Evolutionary conservation across 1,140 invertebrate species (phyloP).

Genomic region (Conus ventricosus): DNA sequence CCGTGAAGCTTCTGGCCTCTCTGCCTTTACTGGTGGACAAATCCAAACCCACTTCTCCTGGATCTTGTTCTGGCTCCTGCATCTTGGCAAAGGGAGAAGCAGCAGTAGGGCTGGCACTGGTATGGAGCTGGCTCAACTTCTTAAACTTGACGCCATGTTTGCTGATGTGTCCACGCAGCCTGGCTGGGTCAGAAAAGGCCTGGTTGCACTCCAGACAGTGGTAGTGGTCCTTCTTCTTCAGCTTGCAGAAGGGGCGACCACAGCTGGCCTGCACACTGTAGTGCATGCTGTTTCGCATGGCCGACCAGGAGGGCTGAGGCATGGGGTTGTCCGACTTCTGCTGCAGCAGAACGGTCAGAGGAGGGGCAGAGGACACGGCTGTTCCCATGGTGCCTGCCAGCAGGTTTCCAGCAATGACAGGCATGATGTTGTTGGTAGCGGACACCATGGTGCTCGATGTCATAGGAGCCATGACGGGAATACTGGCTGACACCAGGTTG

Average conservation of each 20-base stretch:
- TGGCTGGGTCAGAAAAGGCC: constrained; percentile 76
- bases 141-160: constrained; percentile 72
- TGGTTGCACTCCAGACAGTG: constrained; percentile 93
- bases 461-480: constrained; percentile 40
- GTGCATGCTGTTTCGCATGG: constrained; percentile 64
- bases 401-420: constrained; percentile 23
- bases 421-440: constrained; percentile 8
- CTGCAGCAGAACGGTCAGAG: constrained; percentile 70
- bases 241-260: constrained; percentile 88
- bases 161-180: constrained; percentile 73
- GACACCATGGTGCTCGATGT: constrained; percentile 23
- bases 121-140: constrained; percentile 28
- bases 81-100: not conserved
- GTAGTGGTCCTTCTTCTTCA: constrained; percentile 89
- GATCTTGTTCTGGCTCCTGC: not conserved
- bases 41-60: constrained; percentile 23
- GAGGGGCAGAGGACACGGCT: constrained; percentile 44
- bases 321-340: constrained; percentile 55
- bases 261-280: constrained; percentile 78
- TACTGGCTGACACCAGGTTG: constrained; percentile 8
- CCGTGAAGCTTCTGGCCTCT: not conserved
- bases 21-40: constrained; percentile 24
- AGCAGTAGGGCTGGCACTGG: not conserved
- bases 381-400: constrained; percentile 42
- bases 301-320: constrained; percentile 55